Base-by-base conservation (phyloP, 2,888 invertebrate genomes). In the Candidula unifasciata region DNA sequence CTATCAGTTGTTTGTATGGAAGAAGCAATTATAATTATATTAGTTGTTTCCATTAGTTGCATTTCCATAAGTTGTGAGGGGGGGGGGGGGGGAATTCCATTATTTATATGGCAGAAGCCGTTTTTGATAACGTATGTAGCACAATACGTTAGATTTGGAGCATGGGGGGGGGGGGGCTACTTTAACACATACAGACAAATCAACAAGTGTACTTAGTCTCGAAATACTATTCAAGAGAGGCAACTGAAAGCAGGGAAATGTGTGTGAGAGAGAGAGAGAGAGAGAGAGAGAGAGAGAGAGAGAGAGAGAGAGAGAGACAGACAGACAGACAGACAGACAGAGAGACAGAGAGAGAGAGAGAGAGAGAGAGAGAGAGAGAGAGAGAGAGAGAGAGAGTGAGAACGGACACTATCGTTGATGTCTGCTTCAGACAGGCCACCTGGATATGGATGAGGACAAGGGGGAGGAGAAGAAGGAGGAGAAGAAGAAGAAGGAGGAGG, bases 311-410 rank as follows among this genome's bases (percentile, higher is more conserved):
- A 68, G 30, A 68, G 30, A 68, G 68, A 68, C 30, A 68, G n/a
- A 5, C 8, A 35, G 73, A 37, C 3, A 73, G 73, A 13, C 37
- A 37, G 37, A 16, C 37, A 37, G 73, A 24, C 5, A 73, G 78
- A 64, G n/a, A 64, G 64, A 78, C 6, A 64, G 60, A 8, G 33
- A 64, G 78, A 30, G 33, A 64, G 78, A 78, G 78, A 64, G 64
- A 78, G 78, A 78, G 60, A 64, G 78, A 78, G 78, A 78, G 54
- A n/a, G n/a, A n/a, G n/a, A n/a, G n/a, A n/a, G n/a, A n/a, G n/a
- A n/a, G n/a, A n/a, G n/a, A n/a, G n/a, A n/a, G n/a, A n/a, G n/a
- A n/a, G n/a, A n/a, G n/a, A n/a, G n/a, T n/a, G n/a, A 30, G 54
- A 54, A 54, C 54, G 54, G 10, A 54, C 8, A 54, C 54, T 54